Conservation (phyloP, 2,888 invertebrate genomes). For the Oscheius sp. region DNA sequence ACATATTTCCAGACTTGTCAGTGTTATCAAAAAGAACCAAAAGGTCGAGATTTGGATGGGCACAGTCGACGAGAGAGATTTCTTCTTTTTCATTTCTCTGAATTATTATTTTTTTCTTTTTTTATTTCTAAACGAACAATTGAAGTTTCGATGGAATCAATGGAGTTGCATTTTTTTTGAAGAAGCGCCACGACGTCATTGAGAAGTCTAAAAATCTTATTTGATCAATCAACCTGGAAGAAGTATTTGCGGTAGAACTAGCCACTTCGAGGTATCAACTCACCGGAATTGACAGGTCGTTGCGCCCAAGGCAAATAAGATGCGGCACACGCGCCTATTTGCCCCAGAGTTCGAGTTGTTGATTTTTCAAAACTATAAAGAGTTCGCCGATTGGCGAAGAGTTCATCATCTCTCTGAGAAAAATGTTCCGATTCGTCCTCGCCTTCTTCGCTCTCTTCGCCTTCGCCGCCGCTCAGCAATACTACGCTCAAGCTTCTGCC, state of each 20-base stretch:
- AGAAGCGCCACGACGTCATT: slow-evolving; percentile 47
- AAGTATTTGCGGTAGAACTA: slow-evolving; percentile 6
- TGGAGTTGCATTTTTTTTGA: background rate
- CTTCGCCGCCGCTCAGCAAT: slow-evolving; percentile 22
- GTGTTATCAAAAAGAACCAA: slow-evolving; percentile 56
- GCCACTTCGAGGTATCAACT: slow-evolving; percentile 1
- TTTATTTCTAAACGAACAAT: background rate
- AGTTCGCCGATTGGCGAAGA: too few relatives aligned
- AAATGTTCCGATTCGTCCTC: slow-evolving; percentile 20
- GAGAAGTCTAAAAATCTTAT: slow-evolving; percentile 35
- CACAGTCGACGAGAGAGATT: background rate
- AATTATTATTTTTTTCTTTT: background rate
- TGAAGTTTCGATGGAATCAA: background rate
- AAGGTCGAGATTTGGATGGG: slow-evolving; percentile 45
- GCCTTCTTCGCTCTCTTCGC: slow-evolving; percentile 18
- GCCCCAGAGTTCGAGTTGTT: background rate
- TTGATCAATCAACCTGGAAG: background rate
- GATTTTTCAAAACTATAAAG: background rate
- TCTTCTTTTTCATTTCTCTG: slow-evolving; percentile 2
- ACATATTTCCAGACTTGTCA: slow-evolving; percentile 36
- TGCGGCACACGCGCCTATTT: background rate
- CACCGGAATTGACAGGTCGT: slow-evolving; percentile 8
- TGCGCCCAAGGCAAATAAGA: background rate
- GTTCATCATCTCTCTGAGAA: slow-evolving; percentile 20
- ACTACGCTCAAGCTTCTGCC: slow-evolving; percentile 28